Conservation (phyloP, 2,888 invertebrate genomes). For the Seladonia tumulorum region DNA sequence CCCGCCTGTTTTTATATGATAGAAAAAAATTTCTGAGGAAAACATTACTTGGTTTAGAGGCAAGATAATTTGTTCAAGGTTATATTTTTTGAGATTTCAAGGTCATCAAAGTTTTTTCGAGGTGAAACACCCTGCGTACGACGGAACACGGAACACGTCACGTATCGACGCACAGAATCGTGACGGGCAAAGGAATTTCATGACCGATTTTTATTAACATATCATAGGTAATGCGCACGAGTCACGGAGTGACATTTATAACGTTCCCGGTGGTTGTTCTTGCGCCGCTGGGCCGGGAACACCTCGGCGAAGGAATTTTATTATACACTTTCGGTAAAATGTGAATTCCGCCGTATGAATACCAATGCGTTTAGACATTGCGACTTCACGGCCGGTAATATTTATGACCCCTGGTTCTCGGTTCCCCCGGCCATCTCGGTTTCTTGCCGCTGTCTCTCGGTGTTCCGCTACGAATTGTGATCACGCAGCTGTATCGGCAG, state of each 20-base stretch:
- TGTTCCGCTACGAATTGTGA: constrained; percentile 12
- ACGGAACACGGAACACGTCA: too few relatives aligned
- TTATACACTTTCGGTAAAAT: constrained; percentile 56
- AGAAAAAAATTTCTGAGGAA: too few relatives aligned
- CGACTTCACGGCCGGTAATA: constrained; percentile 41
- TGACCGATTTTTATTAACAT: neutral
- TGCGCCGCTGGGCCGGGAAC: constrained; percentile 20
- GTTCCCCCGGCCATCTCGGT: neutral
- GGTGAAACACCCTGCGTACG: too few relatives aligned
- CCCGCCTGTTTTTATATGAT: too few relatives aligned
- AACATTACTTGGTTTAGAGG: too few relatives aligned
- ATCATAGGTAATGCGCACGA: neutral
- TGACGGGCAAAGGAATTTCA: neutral
- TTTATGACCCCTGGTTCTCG: constrained; percentile 27
- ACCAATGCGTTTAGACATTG: constrained; percentile 51
- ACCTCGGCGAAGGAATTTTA: constrained; percentile 46
- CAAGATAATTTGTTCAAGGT: too few relatives aligned
- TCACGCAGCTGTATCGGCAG: constrained; percentile 21
- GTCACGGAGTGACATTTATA: constrained; percentile 32
- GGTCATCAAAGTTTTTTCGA: too few relatives aligned
- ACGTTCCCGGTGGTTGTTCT: constrained; percentile 19
- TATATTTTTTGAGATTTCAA: too few relatives aligned
- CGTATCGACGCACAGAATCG: neutral
- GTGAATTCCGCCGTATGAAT: constrained; percentile 43
- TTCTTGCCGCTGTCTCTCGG: constrained; percentile 13